Base-by-base conservation (phyloP, 2,113 vertebrate genomes). In the Athene noctua region DNA sequence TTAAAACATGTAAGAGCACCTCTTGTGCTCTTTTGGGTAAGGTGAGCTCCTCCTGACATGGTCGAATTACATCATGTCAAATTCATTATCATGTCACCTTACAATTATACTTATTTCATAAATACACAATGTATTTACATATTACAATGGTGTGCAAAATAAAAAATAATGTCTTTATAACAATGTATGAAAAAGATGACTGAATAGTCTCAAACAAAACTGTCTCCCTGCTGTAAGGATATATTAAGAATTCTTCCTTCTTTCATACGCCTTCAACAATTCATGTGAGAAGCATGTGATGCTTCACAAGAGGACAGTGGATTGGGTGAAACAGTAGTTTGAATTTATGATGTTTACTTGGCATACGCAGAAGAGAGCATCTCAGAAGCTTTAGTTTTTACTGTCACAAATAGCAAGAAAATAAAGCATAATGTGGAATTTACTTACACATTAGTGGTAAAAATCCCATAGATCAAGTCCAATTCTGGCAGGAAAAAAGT, bases 361-460 rank as follows among this genome's bases (percentile, higher is more conserved):
- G 17, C 25, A 49, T 18, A 52, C 7, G 10, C 22, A 70, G 44
- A 89, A 87, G 20, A 72, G 9, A 68, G 3, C 3, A 51, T 7
- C 38, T 82, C 67, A 75, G 40, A 84, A 70, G 22, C 47, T 55
- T 73, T 54, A 89, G 8, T 6, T 66, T 80, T 81, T 51, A 70
- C 40, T 65, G 20, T 29, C 62, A 86, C 11, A 40, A 80, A 71
- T 21, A 63, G 34, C 7, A 73, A 34, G 23, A 67, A 82, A 96
- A 67, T 65, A 79, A 91, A 93, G 80, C 13, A 19, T 3, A 21
- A 32, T 1, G 27, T 29, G 20, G 70, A 55, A 46, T 81, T 55
- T 93, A 99, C 99, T 90, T 97, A 99, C 99, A 99, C 99, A 4
- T 99, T 99, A 97, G 99, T 99, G 65, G 99, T 99, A 95, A 99